A percentile compares a stretch with the other conserved stretches of the same genome.
Evolutionary conservation across 2,888 invertebrate genomes (phyloP).

Genomic region (Diarsia brunnea): DNA sequence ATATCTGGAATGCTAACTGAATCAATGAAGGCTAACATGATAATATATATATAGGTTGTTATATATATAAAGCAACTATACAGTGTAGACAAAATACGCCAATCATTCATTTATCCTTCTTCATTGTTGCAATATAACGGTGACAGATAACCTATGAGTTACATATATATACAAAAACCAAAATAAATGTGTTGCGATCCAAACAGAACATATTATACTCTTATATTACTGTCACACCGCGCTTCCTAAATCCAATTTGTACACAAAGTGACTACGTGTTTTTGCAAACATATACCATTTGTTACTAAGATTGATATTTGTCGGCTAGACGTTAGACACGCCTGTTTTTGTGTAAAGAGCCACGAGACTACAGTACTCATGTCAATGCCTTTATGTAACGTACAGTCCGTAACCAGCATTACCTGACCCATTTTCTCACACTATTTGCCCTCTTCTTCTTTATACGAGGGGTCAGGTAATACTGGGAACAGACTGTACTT

Average conservation of each 20-base stretch:
- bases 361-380: background rate
- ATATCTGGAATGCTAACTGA: background rate
- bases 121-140: slow-evolving; percentile 60
- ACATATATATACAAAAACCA: slow-evolving; percentile 19
- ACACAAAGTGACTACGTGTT: slow-evolving; percentile 24
- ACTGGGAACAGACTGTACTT: background rate
- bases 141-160: slow-evolving; percentile 21
- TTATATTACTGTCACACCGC: slow-evolving; percentile 25
- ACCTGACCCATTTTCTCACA: too few relatives aligned
- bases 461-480: too few relatives aligned
- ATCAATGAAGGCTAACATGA: slow-evolving; percentile 11
- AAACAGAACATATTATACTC: slow-evolving; percentile 19
- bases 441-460: too few relatives aligned
- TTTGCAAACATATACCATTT: slow-evolving; percentile 41
- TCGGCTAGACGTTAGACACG: slow-evolving; percentile 2
- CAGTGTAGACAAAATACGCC: slow-evolving; percentile 19
- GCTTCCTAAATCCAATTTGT: slow-evolving; percentile 41
- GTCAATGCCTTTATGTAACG: slow-evolving; percentile 47
- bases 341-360: slow-evolving; percentile 43
- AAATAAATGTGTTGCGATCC: slow-evolving; percentile 27
- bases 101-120: slow-evolving; percentile 37
- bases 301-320: slow-evolving; percentile 45
- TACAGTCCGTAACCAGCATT: too few relatives aligned
- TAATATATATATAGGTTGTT: slow-evolving; percentile 13
- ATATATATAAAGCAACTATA: background rate